These are phyloP conservation scores for Lysandra bellargus DNA, from an alignment of 2,888 invertebrate species.

Conservation along the genomic window DNA sequence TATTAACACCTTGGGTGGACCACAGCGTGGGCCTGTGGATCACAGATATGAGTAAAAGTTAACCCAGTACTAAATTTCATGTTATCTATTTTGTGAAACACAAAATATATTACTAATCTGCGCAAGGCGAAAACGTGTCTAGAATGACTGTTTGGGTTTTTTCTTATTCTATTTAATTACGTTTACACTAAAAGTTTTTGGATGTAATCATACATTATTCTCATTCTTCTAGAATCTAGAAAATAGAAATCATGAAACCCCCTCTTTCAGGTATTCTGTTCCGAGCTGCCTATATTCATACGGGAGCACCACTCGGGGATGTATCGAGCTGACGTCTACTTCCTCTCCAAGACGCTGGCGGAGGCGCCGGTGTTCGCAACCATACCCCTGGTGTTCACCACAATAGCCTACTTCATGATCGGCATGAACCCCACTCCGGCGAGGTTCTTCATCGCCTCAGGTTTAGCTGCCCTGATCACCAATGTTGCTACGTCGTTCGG, in stretches of 20 bases:
- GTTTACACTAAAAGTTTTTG: neutral
- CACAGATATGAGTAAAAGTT: too few relatives aligned
- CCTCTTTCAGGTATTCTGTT: conserved; percentile 88
- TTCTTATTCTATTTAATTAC: too few relatives aligned
- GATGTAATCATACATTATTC: neutral
- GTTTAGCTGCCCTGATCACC: conserved; percentile 89
- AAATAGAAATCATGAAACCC: neutral
- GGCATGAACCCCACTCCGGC: conserved; percentile 86
- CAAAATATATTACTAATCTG: too few relatives aligned
- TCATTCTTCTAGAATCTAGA: neutral
- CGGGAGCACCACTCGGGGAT: conserved; percentile 94
- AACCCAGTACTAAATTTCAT: too few relatives aligned
- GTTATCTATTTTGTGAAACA: too few relatives aligned
- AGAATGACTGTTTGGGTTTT: too few relatives aligned
- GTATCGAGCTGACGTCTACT: conserved; percentile 95
- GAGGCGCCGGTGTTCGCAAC: conserved; percentile 93
- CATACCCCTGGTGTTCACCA: conserved; percentile 90
- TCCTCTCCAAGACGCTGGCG: conserved; percentile 93
- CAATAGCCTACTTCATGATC: conserved; percentile 93
- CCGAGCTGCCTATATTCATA: conserved; percentile 93
- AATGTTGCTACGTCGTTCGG: conserved; percentile 95
- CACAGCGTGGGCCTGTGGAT: too few relatives aligned
- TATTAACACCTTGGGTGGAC: too few relatives aligned
- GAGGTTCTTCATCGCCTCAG: conserved; percentile 87
- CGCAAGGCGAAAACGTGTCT: too few relatives aligned